phyloP scores from a whole-genome alignment of 2,113 vertebrate genomes.

The Zosterops pallidus region DNA sequence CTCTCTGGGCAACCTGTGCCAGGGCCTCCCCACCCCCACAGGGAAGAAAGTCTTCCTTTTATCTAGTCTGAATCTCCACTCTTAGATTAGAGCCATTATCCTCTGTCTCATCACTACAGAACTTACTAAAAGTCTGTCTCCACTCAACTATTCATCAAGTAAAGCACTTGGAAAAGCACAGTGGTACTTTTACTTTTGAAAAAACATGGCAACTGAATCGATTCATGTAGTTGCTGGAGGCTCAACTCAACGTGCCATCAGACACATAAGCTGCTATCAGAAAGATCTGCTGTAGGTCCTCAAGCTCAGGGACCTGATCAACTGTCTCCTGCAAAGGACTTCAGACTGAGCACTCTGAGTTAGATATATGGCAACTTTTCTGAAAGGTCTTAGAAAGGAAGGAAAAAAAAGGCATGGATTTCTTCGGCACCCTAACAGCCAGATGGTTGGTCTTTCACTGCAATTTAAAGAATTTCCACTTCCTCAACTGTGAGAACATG shows the following conservation, averaged over 20 bases:
- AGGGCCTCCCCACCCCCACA: fast-evolving
- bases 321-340: neutral
- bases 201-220: neutral
- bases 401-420: neutral
- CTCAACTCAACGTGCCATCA: neutral
- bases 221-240: neutral
- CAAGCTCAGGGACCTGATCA: neutral
- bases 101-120: neutral
- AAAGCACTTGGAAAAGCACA: neutral
- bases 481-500: neutral
- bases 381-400: neutral
- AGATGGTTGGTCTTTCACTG: neutral
- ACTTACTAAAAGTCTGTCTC: neutral
- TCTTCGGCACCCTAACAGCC: neutral
- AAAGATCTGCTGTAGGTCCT: neutral
- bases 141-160: neutral
- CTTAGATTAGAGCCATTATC: neutral
- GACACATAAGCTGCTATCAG: neutral
- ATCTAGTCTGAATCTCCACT: neutral
- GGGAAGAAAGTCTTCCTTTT: neutral
- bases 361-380: neutral
- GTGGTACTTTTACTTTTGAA: neutral
- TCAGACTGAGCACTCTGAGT: neutral
- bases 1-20: neutral
- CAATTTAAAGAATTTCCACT: neutral